phyloP scores from a whole-genome alignment of 2,888 invertebrate genomes.

The Drosophila mulleri region DNA sequence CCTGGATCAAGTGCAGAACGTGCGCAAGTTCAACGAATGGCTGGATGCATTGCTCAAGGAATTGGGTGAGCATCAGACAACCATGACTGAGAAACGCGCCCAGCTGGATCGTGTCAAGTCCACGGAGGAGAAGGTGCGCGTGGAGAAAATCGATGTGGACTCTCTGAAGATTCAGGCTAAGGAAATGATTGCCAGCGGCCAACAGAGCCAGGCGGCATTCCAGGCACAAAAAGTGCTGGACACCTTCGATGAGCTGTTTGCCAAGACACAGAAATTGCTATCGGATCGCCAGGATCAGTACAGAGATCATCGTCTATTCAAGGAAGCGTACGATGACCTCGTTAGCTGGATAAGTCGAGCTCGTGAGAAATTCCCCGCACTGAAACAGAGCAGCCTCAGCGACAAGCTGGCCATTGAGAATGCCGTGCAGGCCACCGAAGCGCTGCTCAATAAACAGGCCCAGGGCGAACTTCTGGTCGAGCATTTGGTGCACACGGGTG shows the following conservation, averaged over 20 bases:
- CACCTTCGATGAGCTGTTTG: slow-evolving; percentile 92
- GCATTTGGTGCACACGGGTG: slow-evolving; percentile 94
- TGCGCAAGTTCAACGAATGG: slow-evolving; percentile 92
- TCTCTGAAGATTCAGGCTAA: slow-evolving; percentile 92
- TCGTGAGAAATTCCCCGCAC: slow-evolving; percentile 94
- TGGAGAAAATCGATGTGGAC: slow-evolving; percentile 96
- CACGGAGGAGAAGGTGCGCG: slow-evolving; percentile 94
- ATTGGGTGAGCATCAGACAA: slow-evolving; percentile 90
- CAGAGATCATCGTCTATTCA: slow-evolving; percentile 94
- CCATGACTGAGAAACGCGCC: slow-evolving; percentile 93
- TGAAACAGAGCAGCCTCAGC: slow-evolving; percentile 93
- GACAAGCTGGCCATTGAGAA: slow-evolving; percentile 95
- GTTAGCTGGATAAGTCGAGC: slow-evolving; percentile 95
- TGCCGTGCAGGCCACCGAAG: slow-evolving; percentile 94
- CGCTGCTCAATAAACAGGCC: slow-evolving; percentile 94
- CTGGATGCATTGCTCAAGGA: slow-evolving; percentile 91
- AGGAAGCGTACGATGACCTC: slow-evolving; percentile 95
- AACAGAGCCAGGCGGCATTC: slow-evolving; percentile 92
- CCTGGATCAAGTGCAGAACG: slow-evolving; percentile 93
- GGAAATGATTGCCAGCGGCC: slow-evolving; percentile 94
- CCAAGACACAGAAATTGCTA: slow-evolving; percentile 91
- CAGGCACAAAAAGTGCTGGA: slow-evolving; percentile 94
- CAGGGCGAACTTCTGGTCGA: slow-evolving; percentile 95
- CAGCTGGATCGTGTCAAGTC: slow-evolving; percentile 94
- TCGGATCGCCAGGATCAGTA: slow-evolving; percentile 93